Percentiles rank a stretch among this genome's conserved stretches.
Conservation (phyloP, 2,888 invertebrate species). For the Lutraria lutraria region DNA sequence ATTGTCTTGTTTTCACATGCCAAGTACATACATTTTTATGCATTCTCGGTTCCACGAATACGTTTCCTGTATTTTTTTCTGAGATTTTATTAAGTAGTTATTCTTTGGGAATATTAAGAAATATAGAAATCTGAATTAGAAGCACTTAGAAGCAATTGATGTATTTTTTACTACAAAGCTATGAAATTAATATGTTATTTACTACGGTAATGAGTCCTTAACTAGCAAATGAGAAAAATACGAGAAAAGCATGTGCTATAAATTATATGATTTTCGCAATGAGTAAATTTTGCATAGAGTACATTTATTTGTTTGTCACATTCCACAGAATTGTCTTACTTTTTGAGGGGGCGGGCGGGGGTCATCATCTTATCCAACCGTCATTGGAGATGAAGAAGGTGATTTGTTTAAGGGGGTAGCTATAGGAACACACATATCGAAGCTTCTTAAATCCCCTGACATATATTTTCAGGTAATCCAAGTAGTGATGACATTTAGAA, state of each 20-base stretch:
- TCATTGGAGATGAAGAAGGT: too few species aligned
- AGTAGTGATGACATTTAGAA: too few species aligned
- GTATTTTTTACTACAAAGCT: background rate
- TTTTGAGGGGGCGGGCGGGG: too few species aligned
- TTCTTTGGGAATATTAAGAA: background rate
- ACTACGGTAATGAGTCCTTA: background rate
- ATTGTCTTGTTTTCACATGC: slow-evolving; percentile 7
- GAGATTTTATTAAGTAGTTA: background rate
- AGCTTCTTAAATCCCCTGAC: too few species aligned
- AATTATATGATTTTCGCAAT: background rate
- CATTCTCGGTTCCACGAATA: background rate
- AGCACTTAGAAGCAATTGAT: background rate
- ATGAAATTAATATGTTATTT: slow-evolving; percentile 2
- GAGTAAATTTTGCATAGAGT: background rate
- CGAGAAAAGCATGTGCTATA: background rate
- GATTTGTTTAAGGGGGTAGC: too few species aligned
- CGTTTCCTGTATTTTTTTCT: background rate
- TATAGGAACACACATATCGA: too few species aligned
- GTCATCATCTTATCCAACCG: too few species aligned
- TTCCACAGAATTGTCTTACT: too few species aligned
- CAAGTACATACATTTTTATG: background rate
- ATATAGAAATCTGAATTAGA: slow-evolving; percentile 15
- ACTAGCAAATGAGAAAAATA: background rate
- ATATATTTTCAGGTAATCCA: too few species aligned
- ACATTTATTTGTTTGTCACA: too few species aligned